Base-by-base conservation (phyloP, 2,113 vertebrate genomes). In the Uropsilus gracilis region DNA sequence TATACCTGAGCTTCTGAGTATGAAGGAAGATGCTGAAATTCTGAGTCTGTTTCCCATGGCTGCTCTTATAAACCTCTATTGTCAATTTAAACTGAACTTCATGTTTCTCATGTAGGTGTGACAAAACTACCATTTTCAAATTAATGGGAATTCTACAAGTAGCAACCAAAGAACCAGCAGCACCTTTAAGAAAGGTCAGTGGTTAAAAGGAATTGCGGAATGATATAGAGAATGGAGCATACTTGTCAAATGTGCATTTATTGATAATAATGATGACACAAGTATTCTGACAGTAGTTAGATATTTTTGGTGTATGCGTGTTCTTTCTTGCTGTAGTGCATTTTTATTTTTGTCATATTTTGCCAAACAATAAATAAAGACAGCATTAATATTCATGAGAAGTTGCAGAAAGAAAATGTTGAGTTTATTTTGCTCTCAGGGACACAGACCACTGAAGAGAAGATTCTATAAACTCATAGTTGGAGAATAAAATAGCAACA, bases 301-400 rank as follows among this genome's bases (percentile, higher is more conserved):
- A 90, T 97, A 96, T 96, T 96, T 97, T 94, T 83, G 94, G 96
- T 86, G n/a, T 95, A 26, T 92, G 90, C 7, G 0, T 95, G 94
- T 93, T 97, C 86, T 85, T 94, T 97, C 95, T 85, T 0, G 2
- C 95, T 96, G 53, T 95, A 86, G 61, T 94, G 94, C 94, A 95
- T 95, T 96, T 96, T 96, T 96, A 97, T 97, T 97, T 97, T 95
- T 97, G 95, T 97, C 94, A 86, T 95, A 95, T 95, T 96, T 96
- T 94, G 81, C 82, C 82, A 78, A 94, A 96, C 95, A 97, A 95
- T 97, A 97, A 97, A 94, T 97, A 97, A 95, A 96, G 94, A 90
- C 30, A 53, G 34, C 50, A 96, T 97, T 96, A 96, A 97, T 97
- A 97, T 97, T 97, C 96, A 97, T 96, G 95, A 97, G 84, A 89